Base-by-base conservation (phyloP, 2,888 invertebrate genomes). In the Branchellion lobata region DNA sequence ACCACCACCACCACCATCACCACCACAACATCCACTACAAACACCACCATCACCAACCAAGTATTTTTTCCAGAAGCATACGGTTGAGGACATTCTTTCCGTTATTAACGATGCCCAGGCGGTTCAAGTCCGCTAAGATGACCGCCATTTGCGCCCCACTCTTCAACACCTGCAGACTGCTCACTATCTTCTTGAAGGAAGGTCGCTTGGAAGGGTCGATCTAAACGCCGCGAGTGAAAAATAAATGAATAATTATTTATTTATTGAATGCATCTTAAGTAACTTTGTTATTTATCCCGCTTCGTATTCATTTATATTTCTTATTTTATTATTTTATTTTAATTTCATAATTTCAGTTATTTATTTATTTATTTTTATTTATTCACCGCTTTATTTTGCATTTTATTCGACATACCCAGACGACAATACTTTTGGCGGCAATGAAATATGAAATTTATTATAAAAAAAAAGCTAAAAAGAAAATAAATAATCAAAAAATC, bases 131-230 rank as follows among this genome's bases (percentile, higher is more conserved):
- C 0, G 83, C 83, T 72, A 84, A 76, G 27, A 83, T 82, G 33
- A 79, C 81, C 34, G 81, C 82, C 81, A 85, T 81, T 73, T 84
- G 80, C n/a, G 82, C 82, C 68, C 84, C 83, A 77, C 80, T 82
- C 77, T 87, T 84, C 80, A 89, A 86, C 79, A 86, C 85, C 79
- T 90, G 89, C 81, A 90, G 85, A 18, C 85, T 92, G 84, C 90
- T 90, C 84, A 91, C 91, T 86, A 94, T 92, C 87, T 95, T 94
- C 65, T 91, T 90, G 89, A 95, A 95, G 84, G 92, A 92, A 81
- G 95, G 95, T 84, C 96, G 91, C 82, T 86, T 93, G 86, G 92
- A 93, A 34, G 94, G 92, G 87, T 95, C 94, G 88, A 93, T 93
- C 94, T 94, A 89, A 0, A 89, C 21, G 57, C 24, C 24, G 76